Conservation (phyloP, 2,797 vertebrate genomes). For the Ceryle rudis region DNA sequence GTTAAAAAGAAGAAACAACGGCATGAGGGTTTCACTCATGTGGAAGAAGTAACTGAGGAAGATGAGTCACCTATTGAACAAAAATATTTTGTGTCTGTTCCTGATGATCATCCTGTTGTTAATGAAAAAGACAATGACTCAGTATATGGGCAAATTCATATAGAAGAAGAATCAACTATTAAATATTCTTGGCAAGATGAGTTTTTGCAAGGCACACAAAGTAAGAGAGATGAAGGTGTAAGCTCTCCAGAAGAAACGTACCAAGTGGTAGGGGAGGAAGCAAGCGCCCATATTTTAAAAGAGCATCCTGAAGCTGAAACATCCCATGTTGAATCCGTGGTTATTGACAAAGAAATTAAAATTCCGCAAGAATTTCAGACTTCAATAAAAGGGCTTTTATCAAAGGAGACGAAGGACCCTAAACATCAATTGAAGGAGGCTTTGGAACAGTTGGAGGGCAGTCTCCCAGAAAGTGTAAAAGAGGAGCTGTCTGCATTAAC, state of each 20-base stretch:
- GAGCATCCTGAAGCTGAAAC: constrained; percentile 76
- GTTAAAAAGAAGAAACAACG: constrained; percentile 53
- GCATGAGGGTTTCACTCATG: constrained; percentile 11
- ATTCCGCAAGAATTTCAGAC: constrained; percentile 89
- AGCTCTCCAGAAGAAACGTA: constrained; percentile 52
- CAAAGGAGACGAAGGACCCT: constrained; percentile 85
- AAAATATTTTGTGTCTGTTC: constrained; percentile 94
- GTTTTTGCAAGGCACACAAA: constrained; percentile 77
- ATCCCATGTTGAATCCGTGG: constrained; percentile 70
- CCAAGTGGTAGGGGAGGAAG: constrained; percentile 28
- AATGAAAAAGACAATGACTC: constrained; percentile 83
- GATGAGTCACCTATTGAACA: constrained; percentile 85
- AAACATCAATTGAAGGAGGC: constrained; percentile 89
- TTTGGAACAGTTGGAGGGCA: constrained; percentile 87
- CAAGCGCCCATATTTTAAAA: constrained; percentile 54
- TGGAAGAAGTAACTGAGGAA: constrained; percentile 80
- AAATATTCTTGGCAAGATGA: constrained; percentile 85
- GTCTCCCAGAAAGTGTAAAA: constrained; percentile 87
- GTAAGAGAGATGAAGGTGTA: constrained; percentile 47
- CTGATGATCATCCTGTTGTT: constrained; percentile 86
- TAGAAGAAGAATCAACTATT: constrained; percentile 82
- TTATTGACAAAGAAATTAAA: constrained; percentile 92
- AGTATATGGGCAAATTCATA: constrained; percentile 88
- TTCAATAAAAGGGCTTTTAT: constrained; percentile 86
- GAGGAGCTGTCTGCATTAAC: constrained; percentile 88